These are phyloP conservation scores for Ctenomys sociabilis DNA, from an alignment of 2,113 vertebrate species.

Conservation along the genomic window DNA sequence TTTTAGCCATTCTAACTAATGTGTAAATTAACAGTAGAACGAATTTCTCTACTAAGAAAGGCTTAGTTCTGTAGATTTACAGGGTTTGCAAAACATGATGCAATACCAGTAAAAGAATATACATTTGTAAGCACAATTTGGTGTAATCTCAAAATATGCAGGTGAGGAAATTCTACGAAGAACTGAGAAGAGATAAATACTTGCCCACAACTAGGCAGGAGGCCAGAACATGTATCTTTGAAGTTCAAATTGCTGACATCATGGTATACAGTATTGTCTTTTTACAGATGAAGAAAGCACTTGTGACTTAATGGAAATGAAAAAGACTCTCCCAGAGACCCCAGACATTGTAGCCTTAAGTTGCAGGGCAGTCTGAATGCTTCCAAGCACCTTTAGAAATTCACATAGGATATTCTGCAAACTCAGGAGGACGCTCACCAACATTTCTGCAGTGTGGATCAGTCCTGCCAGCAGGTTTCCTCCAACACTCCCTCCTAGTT, in stretches of 20 bases:
- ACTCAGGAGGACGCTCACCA: neutral
- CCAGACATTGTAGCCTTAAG: neutral
- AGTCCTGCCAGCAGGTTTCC: neutral
- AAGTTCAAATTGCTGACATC: neutral
- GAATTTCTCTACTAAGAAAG: neutral
- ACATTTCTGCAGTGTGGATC: neutral
- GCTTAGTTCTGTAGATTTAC: neutral
- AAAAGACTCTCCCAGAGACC: neutral
- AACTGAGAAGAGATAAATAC: neutral
- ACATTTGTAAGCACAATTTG: neutral
- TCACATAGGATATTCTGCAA: neutral
- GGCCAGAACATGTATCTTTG: neutral
- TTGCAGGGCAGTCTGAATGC: too few species aligned
- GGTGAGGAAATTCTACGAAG: neutral
- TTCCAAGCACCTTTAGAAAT: neutral
- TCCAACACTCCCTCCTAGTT: neutral
- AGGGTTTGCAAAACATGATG: neutral
- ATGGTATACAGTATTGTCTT: neutral
- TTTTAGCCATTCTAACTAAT: neutral
- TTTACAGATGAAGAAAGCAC: neutral
- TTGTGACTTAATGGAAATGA: neutral
- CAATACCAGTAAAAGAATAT: neutral
- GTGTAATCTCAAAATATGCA: neutral
- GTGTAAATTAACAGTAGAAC: constrained; percentile 5
- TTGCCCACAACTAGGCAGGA: neutral